phyloP scores from a whole-genome alignment of 2,113 vertebrate species.

The Osmerus eperlanus region DNA sequence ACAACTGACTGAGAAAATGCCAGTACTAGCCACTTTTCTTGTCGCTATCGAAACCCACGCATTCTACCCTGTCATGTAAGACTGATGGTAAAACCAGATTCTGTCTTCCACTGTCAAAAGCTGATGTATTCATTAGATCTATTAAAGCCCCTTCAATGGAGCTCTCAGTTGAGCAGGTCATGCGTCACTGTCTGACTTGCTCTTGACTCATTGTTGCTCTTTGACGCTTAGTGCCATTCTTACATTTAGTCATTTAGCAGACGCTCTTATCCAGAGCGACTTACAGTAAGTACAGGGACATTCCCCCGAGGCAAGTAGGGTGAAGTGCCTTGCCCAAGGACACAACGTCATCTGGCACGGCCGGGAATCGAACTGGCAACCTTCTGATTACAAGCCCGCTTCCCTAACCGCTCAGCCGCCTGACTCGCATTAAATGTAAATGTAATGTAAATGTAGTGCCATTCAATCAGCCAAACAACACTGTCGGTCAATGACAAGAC shows the following conservation, averaged over 20 bases:
- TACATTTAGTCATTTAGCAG: too few species aligned
- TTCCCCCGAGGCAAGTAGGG: too few species aligned
- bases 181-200: constrained; percentile 20
- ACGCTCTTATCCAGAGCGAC: too few species aligned
- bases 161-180: constrained; percentile 34
- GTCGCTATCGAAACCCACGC: constrained; percentile 10
- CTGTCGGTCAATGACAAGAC: constrained; percentile 3
- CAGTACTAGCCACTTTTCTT: background rate
- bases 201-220: constrained; percentile 29
- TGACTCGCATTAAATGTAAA: too few species aligned
- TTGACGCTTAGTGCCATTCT: background rate
- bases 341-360: too few species aligned
- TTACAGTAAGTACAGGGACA: too few species aligned
- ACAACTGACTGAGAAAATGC: background rate
- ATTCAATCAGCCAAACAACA: constrained; percentile 1
- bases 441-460: background rate
- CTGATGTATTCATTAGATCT: constrained; percentile 7
- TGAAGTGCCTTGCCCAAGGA: too few species aligned
- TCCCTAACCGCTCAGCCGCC: too few species aligned
- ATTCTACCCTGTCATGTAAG: constrained; percentile 2
- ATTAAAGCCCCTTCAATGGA: constrained; percentile 26
- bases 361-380: too few species aligned
- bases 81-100: background rate
- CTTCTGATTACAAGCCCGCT: too few species aligned
- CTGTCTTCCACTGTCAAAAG: background rate